Conservation (phyloP, 64 coral and sea anemone species). For the Exaiptasia diaphana region DNA sequence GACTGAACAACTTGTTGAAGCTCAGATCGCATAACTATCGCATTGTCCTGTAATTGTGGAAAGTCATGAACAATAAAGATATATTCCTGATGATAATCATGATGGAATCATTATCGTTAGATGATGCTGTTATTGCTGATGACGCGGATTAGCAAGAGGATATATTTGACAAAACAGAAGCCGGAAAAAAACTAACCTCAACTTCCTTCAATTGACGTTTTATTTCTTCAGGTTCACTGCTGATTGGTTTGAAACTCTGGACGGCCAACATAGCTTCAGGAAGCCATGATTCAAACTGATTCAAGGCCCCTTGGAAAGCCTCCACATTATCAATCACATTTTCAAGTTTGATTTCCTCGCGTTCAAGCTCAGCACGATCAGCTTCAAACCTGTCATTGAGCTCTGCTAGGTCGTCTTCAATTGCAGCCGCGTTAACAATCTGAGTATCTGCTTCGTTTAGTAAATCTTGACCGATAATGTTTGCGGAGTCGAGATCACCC, state of each 20-base stretch:
- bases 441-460: slow-evolving; percentile 57
- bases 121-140: too few species aligned
- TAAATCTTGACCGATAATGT: slow-evolving; percentile 43
- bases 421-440: slow-evolving; percentile 58
- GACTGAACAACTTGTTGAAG: too few species aligned
- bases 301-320: slow-evolving; percentile 57
- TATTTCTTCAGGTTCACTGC: slow-evolving; percentile 47
- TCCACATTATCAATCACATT: slow-evolving; percentile 75
- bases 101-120: too few species aligned
- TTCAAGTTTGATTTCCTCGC: slow-evolving; percentile 41
- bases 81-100: too few species aligned
- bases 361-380: slow-evolving; percentile 3
- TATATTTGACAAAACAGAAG: too few species aligned
- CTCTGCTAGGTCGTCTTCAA: slow-evolving; percentile 62
- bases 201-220: slow-evolving; percentile 78
- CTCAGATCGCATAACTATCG: too few species aligned
- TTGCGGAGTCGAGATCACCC: slow-evolving; percentile 56
- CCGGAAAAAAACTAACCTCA: slow-evolving; percentile 46
- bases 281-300: slow-evolving; percentile 69
- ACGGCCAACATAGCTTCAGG: slow-evolving; percentile 48
- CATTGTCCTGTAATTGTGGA: too few species aligned
- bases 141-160: too few species aligned
- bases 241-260: slow-evolving; percentile 59
- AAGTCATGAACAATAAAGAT: too few species aligned
- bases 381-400: slow-evolving; percentile 46